phyloP scores from a whole-genome alignment of 2,888 invertebrate genomes.

The Aspidiotus rigidus region DNA sequence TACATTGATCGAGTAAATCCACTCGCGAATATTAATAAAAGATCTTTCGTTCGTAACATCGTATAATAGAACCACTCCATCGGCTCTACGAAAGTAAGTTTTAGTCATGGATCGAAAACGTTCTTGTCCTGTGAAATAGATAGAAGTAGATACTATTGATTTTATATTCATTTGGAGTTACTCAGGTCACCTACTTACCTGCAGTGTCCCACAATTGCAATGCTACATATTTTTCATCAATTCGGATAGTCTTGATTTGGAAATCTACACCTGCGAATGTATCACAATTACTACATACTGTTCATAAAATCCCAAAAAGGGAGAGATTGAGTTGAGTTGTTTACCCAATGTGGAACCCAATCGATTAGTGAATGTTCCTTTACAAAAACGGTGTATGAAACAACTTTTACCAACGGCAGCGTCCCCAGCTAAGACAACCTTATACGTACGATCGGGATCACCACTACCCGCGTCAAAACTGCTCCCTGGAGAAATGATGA shows the following conservation, averaged over 20 bases:
- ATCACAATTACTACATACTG: background rate
- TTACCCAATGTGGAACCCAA: constrained; percentile 52
- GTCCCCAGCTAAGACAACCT: constrained; percentile 54
- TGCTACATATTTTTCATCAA: constrained; percentile 47
- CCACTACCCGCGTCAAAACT: constrained; percentile 37
- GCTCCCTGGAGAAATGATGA: constrained; percentile 22
- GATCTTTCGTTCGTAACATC: constrained; percentile 52
- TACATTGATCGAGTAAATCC: constrained; percentile 52
- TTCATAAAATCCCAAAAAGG: background rate
- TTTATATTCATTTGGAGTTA: background rate
- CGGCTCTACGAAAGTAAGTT: constrained; percentile 54
- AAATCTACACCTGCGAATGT: constrained; percentile 48
- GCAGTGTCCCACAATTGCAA: constrained; percentile 54
- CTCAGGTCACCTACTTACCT: constrained; percentile 41
- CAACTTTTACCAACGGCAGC: constrained; percentile 55
- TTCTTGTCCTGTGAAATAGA: constrained; percentile 41
- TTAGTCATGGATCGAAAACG: constrained; percentile 53
- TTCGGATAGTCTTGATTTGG: constrained; percentile 49
- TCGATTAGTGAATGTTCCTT: constrained; percentile 49
- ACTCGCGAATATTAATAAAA: constrained; percentile 51
- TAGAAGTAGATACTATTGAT: constrained; percentile 1
- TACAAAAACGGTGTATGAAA: constrained; percentile 51
- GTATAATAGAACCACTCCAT: constrained; percentile 53
- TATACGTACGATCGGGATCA: constrained; percentile 51
- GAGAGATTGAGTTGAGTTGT: too few relatives aligned